Evolutionary conservation across 2,797 vertebrate genomes (phyloP), one percentile per base, ranked within the genome.

Genomic region (Siniperca undulata): DNA sequence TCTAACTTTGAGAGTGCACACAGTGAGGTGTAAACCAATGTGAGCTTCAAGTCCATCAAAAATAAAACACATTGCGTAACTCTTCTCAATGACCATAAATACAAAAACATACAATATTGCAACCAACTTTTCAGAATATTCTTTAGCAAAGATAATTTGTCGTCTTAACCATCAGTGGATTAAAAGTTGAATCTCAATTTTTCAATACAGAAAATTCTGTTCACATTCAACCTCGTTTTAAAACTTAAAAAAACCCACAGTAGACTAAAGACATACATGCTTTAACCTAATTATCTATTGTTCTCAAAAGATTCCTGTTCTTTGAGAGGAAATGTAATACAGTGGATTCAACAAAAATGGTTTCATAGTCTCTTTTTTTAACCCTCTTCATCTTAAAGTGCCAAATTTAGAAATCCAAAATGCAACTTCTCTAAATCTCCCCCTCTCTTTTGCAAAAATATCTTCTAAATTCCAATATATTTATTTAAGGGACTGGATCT

Each of bases 21-120:
- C 69, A 72, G 11, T 13, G 16, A n/a, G 40, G 30, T 24, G 36
- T 59, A 70, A 71, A 65, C 24, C 55, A 67, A 20, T 69, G 59
- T 24, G 19, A 50, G 27, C 42, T 48, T 14, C 19, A 22, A 50
- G 64, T 42, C 42, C 20, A 38, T 59, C 19, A 40, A 60, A 34
- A 19, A 42, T 4, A 56, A 50, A 77, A 42, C 24, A 22, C 3
- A 20, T 61, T 11, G 24, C 46, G 44, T 36, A n/a, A n/a, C 30
- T 59, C 17, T 53, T 65, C 59, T 52, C 34, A 7, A 10, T 40
- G 5, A 34, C 42, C 24, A 46, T 2, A 7, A 74, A 44, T 17
- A 36, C 13, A 20, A 46, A 69, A 38, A 30, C 30, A 48, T 1
- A 5, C 24, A 40, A 70, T 48, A 22, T 55, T 36, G 27, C 11